Evolutionary conservation across 2,888 invertebrate species (phyloP).

Genomic region (Acanthoscelides obtectus): DNA sequence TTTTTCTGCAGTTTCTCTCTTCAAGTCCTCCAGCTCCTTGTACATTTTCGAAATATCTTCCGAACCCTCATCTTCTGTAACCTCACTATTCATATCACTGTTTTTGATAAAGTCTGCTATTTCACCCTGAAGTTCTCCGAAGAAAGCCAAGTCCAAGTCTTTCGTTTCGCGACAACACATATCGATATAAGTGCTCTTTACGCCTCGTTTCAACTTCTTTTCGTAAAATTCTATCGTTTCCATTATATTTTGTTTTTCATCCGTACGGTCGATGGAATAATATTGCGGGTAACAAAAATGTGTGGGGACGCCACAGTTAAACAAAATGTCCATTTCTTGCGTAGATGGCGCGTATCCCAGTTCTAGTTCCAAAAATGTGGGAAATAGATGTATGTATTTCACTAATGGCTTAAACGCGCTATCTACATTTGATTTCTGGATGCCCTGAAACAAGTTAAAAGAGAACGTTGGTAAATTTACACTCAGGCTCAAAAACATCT

Average conservation of each 20-base stretch:
- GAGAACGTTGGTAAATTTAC: not conserved
- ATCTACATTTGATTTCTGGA: constrained; percentile 18
- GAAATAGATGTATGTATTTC: constrained; percentile 50
- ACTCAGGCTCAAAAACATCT: too few species aligned
- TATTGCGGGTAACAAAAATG: constrained; percentile 28
- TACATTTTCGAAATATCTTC: constrained; percentile 4
- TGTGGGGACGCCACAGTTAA: constrained; percentile 21
- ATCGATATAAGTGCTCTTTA: not conserved
- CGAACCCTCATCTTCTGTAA: not conserved
- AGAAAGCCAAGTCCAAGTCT: constrained; percentile 5
- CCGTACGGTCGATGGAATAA: constrained; percentile 15
- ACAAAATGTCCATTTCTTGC: constrained; percentile 26
- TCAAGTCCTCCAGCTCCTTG: constrained; percentile 4
- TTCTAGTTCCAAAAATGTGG: constrained; percentile 54
- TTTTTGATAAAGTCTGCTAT: not conserved
- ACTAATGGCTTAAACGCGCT: constrained; percentile 25
- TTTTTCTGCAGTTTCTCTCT: constrained; percentile 7
- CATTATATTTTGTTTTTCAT: constrained; percentile 11
- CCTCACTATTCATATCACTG: not conserved
- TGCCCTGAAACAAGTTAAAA: constrained; percentile 18
- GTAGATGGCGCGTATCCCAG: constrained; percentile 39
- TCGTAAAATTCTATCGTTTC: constrained; percentile 9
- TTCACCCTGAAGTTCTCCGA: constrained; percentile 6
- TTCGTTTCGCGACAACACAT: not conserved
- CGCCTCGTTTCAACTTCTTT: constrained; percentile 4